These are phyloP conservation scores for Todiramphus saurophagus DNA, from an alignment of 2,113 vertebrate genomes.

Conservation along the genomic window DNA sequence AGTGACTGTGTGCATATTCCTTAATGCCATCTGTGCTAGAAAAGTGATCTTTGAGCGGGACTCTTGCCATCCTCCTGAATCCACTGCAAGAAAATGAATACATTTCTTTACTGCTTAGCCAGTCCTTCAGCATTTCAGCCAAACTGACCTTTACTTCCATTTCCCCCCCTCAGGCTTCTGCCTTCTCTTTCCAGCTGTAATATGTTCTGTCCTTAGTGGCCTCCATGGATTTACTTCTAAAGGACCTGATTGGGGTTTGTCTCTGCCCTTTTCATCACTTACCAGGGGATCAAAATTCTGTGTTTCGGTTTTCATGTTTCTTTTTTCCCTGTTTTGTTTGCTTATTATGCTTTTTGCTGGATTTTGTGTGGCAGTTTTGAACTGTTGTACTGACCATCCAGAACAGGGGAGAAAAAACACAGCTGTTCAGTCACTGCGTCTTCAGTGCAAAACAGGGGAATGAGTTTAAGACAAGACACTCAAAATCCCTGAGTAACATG, in stretches of 20 bases:
- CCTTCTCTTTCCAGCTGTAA: background rate
- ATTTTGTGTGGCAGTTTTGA: background rate
- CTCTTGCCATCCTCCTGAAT: background rate
- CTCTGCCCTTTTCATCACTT: background rate
- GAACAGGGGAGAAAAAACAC: rapidly evolving
- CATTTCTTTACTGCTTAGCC: background rate
- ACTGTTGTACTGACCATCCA: background rate
- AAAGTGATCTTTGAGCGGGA: background rate
- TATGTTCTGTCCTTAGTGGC: background rate
- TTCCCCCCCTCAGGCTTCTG: background rate
- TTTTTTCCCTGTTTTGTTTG: background rate
- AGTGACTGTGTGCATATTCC: background rate
- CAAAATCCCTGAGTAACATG: background rate
- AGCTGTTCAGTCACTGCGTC: background rate
- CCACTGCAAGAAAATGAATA: background rate
- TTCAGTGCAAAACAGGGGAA: background rate
- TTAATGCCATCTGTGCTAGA: background rate
- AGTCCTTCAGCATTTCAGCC: background rate
- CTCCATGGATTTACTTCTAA: background rate
- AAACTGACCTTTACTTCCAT: conserved; percentile 18
- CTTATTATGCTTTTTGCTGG: background rate
- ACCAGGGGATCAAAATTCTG: background rate
- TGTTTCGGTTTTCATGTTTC: background rate
- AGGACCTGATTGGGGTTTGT: background rate
- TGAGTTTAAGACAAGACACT: background rate